Evolutionary conservation across 2,888 invertebrate species (phyloP), one percentile per base, ranked within the genome.

Genomic region (Erebia epiphron): DNA sequence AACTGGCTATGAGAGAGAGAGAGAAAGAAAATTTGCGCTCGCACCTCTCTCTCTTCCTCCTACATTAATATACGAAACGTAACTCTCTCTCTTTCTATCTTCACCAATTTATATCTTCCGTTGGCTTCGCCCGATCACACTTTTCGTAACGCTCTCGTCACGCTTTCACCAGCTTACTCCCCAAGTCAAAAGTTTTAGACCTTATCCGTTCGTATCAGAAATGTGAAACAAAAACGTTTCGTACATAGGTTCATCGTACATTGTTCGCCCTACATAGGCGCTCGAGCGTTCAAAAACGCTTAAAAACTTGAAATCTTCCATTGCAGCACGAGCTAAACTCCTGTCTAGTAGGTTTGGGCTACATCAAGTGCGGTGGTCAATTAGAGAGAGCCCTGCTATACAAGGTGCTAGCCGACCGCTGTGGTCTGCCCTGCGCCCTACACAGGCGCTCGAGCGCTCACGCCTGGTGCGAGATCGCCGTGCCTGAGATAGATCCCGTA

Each of bases 321-420:
- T 60, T 46, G 21, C 78, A 93, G 86, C 63, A 74, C 0, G 83
- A 84, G 1, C 77, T 92, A 8, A 82, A 84, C 26, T 91, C 89
- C 0, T 91, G 92, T 49, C 87, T 95, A 5, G 87, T 96, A 9
- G 95, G 95, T 0, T 71, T 96, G 3, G 96, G 95, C 0, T 86
- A 82, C 78, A 83, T 96, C 66, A 90, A 90, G 11, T 93, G 94
- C 60, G 96, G 96, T 1, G 94, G 95, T 0, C 87, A 92, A 16
- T 85, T 96, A 57, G 96, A 96, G 79, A 89, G 96, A 1, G 95
- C 96, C 0, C 61, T 96, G 3, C 88, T 96, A 26, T 96, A 95
- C 86, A 96, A 96, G 82, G 92, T 90, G 76, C 82, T 96, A 35
- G 95, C 96, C 0, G 96, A 96, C 81, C 91, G 94, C 57, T 82